These are phyloP conservation scores for Trissolcus japonicus DNA, from an alignment of 2,888 invertebrate species.

Conservation along the genomic window DNA sequence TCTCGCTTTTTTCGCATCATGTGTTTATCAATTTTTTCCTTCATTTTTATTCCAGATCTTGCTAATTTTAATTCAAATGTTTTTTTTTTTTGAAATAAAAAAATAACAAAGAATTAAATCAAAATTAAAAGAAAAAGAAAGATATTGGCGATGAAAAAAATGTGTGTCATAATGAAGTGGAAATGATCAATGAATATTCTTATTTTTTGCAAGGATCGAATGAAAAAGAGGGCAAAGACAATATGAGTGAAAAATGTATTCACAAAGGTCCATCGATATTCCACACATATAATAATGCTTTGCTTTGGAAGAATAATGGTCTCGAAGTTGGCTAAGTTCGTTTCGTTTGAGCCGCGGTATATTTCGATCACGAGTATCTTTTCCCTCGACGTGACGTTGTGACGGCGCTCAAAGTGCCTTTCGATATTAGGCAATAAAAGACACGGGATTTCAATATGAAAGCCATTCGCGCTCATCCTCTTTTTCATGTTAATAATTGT, in stretches of 20 bases:
- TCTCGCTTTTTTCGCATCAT: constrained; percentile 44
- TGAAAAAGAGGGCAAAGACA: constrained; percentile 48
- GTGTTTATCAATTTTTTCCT: constrained; percentile 48
- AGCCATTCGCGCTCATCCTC: constrained; percentile 55
- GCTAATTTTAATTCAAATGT: constrained; percentile 7
- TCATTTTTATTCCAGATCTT: constrained; percentile 18
- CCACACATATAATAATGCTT: constrained; percentile 56
- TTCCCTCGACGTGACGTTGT: constrained; percentile 34
- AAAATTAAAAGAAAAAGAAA: background rate
- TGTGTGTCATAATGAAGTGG: constrained; percentile 8
- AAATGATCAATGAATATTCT: constrained; percentile 15
- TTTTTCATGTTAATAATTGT: constrained; percentile 59
- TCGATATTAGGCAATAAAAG: constrained; percentile 59
- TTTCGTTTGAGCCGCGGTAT: constrained; percentile 54
- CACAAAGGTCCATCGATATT: constrained; percentile 57
- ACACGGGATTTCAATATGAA: constrained; percentile 58
- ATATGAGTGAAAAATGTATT: constrained; percentile 49
- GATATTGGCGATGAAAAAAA: constrained; percentile 4
- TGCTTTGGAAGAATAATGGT: constrained; percentile 54
- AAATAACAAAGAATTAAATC: constrained; percentile 1
- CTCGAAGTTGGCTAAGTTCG: constrained; percentile 55
- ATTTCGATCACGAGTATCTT: constrained; percentile 50
- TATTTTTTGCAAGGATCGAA: constrained; percentile 25
- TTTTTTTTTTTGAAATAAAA: too few relatives aligned
- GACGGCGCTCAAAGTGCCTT: constrained; percentile 53